phyloP scores from a whole-genome alignment of 2,888 invertebrate species.

The Carterocephalus palaemon region DNA sequence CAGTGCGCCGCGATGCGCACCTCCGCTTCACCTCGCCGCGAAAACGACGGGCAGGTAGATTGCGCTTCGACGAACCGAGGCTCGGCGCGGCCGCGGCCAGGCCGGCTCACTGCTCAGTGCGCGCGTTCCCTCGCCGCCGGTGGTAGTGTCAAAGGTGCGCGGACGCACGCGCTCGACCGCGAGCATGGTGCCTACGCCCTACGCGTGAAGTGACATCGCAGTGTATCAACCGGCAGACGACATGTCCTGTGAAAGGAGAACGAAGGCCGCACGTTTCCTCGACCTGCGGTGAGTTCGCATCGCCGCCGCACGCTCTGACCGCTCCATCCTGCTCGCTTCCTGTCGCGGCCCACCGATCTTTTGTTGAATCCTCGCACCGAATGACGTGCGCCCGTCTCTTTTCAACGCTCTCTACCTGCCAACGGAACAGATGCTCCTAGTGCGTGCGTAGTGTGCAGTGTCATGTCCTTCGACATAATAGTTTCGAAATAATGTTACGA shows the following conservation, averaged over 20 bases:
- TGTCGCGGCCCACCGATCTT: constrained; percentile 62
- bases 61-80: constrained; percentile 52
- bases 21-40: constrained; percentile 66
- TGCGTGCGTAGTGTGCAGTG: constrained; percentile 52
- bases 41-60: constrained; percentile 66
- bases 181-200: constrained; percentile 64
- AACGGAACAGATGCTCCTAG: constrained; percentile 47
- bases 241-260: constrained; percentile 77
- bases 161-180: constrained; percentile 59
- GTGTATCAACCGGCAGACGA: constrained; percentile 61
- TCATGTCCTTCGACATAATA: constrained; percentile 35
- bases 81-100: constrained; percentile 33
- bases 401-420: constrained; percentile 59
- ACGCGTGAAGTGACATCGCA: constrained; percentile 68
- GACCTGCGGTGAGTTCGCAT: constrained; percentile 76
- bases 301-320: constrained; percentile 53
- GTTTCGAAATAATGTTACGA: constrained; percentile 32
- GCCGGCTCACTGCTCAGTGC: constrained; percentile 68
- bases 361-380: constrained; percentile 66
- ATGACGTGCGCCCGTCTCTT: constrained; percentile 69
- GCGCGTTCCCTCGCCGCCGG: constrained; percentile 75
- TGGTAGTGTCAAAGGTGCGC: constrained; percentile 74
- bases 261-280: constrained; percentile 73
- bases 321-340: constrained; percentile 61
- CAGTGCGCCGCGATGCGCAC: constrained; percentile 74